A percentile compares a stretch with the other conserved stretches of the same genome.
These are phyloP conservation scores for Struthio camelus DNA, from an alignment of 2,113 vertebrate species.

Conservation along the genomic window DNA sequence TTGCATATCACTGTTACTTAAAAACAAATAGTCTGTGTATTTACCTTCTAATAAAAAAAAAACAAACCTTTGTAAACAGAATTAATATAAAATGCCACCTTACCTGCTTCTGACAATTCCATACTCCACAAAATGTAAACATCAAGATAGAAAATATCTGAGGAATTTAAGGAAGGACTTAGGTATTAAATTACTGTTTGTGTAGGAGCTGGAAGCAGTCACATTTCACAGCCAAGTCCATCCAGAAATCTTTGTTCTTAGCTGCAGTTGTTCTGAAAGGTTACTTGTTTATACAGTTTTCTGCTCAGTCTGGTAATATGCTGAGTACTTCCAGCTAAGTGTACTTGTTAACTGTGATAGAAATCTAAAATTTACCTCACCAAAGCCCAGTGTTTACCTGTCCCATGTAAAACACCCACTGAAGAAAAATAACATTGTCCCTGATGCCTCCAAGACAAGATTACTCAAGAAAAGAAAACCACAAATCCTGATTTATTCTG, in stretches of 20 bases:
- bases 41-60: neutral
- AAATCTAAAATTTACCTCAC: neutral
- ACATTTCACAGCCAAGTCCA: neutral
- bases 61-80: neutral
- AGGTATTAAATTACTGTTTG: neutral
- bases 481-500: neutral
- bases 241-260: neutral
- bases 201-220: neutral
- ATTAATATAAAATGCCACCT: neutral
- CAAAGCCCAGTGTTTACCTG: neutral
- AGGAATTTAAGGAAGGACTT: neutral
- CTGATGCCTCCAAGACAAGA: neutral
- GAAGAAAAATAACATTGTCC: neutral
- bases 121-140: neutral
- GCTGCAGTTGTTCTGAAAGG: neutral
- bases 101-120: neutral
- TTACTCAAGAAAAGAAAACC: neutral
- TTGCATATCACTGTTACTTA: neutral
- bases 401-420: neutral
- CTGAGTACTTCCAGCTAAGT: neutral
- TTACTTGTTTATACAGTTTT: neutral
- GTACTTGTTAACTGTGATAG: neutral
- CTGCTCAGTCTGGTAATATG: neutral
- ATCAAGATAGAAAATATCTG: neutral
- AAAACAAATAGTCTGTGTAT: neutral